Percentiles rank a stretch among this genome's conserved stretches.
These are phyloP conservation scores for Aphaenogaster ashmeadi DNA, from an alignment of 1,140 invertebrate genomes.

Conservation along the genomic window DNA sequence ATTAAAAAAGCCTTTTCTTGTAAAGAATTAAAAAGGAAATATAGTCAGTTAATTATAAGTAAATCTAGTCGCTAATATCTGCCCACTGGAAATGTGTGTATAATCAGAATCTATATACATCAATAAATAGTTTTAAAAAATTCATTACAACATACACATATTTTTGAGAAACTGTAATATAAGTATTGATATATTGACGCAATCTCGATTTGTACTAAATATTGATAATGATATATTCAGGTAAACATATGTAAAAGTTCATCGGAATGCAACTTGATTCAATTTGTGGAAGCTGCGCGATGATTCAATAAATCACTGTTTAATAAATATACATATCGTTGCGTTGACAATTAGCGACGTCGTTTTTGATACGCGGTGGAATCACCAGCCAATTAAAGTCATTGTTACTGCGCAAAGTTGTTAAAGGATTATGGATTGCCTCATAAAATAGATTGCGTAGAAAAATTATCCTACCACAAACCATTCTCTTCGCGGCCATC, in stretches of 20 bases:
- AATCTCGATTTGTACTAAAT: neutral
- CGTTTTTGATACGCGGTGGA: neutral
- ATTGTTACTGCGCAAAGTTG: slow-evolving; percentile 2
- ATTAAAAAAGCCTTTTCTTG: neutral
- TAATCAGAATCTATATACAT: neutral
- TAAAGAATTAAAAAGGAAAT: neutral
- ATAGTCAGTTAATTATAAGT: neutral
- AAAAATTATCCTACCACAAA: slow-evolving; percentile 38
- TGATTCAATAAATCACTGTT: slow-evolving; percentile 1
- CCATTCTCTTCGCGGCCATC: slow-evolving; percentile 28
- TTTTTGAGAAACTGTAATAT: neutral
- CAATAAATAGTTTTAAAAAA: slow-evolving; percentile 6
- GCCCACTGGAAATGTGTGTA: neutral
- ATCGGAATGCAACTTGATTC: neutral
- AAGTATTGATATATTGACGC: neutral
- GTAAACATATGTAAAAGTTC: neutral
- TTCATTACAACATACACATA: neutral
- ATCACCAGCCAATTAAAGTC: slow-evolving; percentile 48
- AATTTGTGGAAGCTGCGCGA: neutral
- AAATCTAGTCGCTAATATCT: neutral
- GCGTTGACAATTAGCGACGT: slow-evolving; percentile 45
- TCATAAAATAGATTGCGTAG: neutral
- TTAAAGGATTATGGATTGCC: slow-evolving; percentile 54
- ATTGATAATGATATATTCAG: neutral
- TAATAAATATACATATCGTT: slow-evolving; percentile 27